Conservation (phyloP, 2,888 invertebrate species). For the Cephus pygmeus region DNA sequence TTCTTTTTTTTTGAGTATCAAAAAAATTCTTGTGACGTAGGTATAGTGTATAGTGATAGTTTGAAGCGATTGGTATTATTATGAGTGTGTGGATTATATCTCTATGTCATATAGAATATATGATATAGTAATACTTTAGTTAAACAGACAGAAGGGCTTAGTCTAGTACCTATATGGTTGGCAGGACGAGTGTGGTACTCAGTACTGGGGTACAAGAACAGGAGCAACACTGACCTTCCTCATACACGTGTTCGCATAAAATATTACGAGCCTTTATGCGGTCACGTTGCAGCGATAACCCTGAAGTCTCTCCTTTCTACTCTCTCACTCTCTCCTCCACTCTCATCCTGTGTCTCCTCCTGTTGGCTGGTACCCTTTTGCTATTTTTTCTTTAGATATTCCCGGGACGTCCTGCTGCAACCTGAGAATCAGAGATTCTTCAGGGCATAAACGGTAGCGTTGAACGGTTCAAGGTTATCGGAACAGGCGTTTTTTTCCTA, state of each 20-base stretch:
- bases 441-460: neutral
- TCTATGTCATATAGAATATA: neutral
- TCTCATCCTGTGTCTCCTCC: neutral
- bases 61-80: neutral
- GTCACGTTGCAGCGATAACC: conserved; percentile 50
- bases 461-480: neutral
- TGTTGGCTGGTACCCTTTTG: neutral
- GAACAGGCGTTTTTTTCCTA: neutral
- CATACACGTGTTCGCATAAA: conserved; percentile 59
- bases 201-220: conserved; percentile 36
- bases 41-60: neutral
- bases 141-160: neutral
- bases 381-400: neutral
- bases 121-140: neutral
- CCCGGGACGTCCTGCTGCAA: neutral
- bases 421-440: neutral
- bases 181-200: neutral
- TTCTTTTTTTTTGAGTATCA: neutral
- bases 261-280: conserved; percentile 51
- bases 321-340: neutral
- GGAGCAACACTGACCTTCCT: conserved; percentile 59
- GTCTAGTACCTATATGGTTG: neutral
- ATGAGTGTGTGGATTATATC: neutral
- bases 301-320: conserved; percentile 15
- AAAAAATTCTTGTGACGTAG: neutral